Conservation (phyloP, 2,888 invertebrate genomes). For the Mayetiola destructor region DNA sequence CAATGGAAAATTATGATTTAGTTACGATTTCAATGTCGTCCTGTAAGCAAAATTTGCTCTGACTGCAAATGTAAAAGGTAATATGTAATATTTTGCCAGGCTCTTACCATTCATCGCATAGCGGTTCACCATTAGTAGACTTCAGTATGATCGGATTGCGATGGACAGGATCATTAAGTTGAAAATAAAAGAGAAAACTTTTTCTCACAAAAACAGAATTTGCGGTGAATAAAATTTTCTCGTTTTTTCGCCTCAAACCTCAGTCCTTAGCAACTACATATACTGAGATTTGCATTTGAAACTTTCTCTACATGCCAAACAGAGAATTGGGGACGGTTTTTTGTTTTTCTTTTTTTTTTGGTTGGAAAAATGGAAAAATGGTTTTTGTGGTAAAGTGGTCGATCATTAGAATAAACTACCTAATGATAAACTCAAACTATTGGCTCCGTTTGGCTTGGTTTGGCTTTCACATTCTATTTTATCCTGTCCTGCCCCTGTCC, state of each 20-base stretch:
- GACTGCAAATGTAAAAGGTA: too few species aligned
- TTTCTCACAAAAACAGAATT: constrained; percentile 3
- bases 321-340: too few species aligned
- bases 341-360: background rate
- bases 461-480: too few species aligned
- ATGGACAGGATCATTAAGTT: background rate
- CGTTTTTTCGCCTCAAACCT: background rate
- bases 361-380: background rate
- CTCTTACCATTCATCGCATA: background rate
- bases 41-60: too few species aligned
- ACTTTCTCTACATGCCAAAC: too few species aligned
- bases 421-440: constrained; percentile 11
- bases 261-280: too few species aligned
- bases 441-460: too few species aligned
- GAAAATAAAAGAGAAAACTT: background rate
- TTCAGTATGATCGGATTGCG: too few species aligned
- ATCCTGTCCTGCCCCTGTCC: too few species aligned
- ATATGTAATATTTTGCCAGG: too few species aligned
- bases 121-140: background rate
- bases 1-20: constrained; percentile 1
- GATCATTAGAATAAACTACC: constrained; percentile 11
- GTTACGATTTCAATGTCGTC: too few species aligned
- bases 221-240: background rate
- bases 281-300: too few species aligned
- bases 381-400: constrained; percentile 10